Evolutionary conservation across 2,113 vertebrate species (phyloP).

Genomic region (Vireo altiloquus): DNA sequence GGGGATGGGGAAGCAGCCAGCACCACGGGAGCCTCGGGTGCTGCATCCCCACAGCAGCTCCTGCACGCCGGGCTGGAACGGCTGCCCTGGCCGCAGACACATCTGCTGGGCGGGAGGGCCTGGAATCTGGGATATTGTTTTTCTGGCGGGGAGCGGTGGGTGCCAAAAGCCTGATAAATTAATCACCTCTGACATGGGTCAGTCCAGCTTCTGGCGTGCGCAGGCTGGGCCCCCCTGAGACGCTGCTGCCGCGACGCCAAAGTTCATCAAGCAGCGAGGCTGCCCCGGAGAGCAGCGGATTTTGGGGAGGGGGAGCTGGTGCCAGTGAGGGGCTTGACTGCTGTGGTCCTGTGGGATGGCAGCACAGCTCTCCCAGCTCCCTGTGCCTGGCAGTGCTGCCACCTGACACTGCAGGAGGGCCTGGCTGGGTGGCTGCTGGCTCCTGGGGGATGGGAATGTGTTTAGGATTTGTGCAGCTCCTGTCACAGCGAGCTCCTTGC

Average conservation of each 20-base stretch:
- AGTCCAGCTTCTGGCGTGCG: constrained; percentile 44
- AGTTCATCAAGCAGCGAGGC: background rate
- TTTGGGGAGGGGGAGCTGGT: background rate
- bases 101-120: constrained; percentile 57
- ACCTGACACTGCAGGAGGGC: background rate
- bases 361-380: background rate
- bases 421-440: background rate
- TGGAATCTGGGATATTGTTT: constrained; percentile 64
- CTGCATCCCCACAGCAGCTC: background rate
- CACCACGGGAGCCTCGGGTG: background rate
- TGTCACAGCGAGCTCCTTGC: no score
- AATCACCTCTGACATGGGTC: constrained; percentile 64
- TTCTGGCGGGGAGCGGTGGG: constrained; percentile 39
- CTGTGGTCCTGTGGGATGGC: background rate
- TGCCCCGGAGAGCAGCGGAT: rapidly evolving
- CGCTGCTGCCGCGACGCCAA: background rate
- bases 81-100: constrained; percentile 36
- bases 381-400: background rate
- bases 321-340: rapidly evolving
- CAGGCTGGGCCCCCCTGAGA: constrained; percentile 34
- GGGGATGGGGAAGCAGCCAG: background rate
- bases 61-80: background rate
- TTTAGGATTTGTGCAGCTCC: background rate
- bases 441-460: background rate
- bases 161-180: constrained; percentile 67